Base-by-base conservation (phyloP, 2,113 vertebrate genomes). In the Silurus asotus region DNA sequence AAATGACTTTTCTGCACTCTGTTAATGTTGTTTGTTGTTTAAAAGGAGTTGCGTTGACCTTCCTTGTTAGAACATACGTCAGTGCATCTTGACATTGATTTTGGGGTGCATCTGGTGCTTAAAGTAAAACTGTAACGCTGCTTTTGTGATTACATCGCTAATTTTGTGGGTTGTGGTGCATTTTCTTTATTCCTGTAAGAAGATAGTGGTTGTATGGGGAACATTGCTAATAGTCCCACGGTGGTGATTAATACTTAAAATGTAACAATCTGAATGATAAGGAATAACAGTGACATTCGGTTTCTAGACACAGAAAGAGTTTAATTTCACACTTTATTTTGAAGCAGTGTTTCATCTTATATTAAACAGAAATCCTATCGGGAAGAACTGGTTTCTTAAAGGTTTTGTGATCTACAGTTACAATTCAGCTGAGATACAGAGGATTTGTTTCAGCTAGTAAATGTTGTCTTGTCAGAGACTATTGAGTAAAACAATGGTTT, bases 1-100 rank as follows among this genome's bases (percentile, higher is more conserved):
- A 19, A 76, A 64, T 59, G 64, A 65, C 20, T 86, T 88, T 61
- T 20, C 75, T 48, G 58, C 67, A 61, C 15, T 20, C 51, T 83
- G 76, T 82, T 81, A 86, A 82, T 7, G 9, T 86, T 58, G 64
- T 48, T 69, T 70, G 82, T 65, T 75, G 5, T 76, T 5, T 3
- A n/a, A n/a, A 76, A 76, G 49, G 72, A 76, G 53, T 0, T 37
- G 20, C n/a, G 72, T 53, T n/a, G 20, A 77, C 72, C 19, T 70
- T 62, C 17, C 9, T 20, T 0, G 9, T 28, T 61, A 48, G 20
- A 75, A 83, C 53, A 9, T 56, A 37, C 14, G 37, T 37, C 37
- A 37, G 37, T 37, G 37, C 37, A 7, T 37, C 28, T 17, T 23
- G 19, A 20, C 8, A 13, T n/a, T 53, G 0, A 75, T 75, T 75